Conservation (phyloP, 2,797 vertebrate genomes). For the Hipposideros larvatus region DNA sequence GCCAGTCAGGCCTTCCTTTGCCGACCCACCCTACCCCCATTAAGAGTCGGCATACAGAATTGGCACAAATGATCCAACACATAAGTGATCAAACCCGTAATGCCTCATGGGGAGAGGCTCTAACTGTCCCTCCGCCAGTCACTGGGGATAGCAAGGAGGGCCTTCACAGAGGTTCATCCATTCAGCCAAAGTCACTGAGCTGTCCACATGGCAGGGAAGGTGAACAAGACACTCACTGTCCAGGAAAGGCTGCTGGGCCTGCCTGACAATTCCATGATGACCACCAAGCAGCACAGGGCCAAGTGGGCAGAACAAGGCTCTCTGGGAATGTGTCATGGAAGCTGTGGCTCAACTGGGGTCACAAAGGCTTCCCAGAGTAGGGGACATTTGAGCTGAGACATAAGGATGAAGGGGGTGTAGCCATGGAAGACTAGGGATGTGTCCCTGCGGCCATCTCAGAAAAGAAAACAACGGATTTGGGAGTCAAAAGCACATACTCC, state of each 20-base stretch:
- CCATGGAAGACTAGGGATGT: accelerated
- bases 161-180: not conserved
- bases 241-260: not conserved
- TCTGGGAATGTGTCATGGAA: not conserved
- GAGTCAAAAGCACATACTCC: not conserved
- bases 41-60: not conserved
- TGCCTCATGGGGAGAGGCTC: not conserved
- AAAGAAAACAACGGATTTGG: not conserved
- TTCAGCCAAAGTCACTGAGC: not conserved
- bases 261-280: not conserved
- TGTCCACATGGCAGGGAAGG: not conserved
- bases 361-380: not conserved
- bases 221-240: not conserved
- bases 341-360: not conserved
- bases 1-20: not conserved
- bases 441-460: not conserved
- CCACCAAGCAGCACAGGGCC: not conserved
- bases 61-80: not conserved
- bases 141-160: not conserved
- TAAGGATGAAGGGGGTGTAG: not conserved
- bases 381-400: not conserved
- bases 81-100: not conserved
- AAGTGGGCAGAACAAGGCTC: not conserved
- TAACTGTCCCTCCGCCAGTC: not conserved
- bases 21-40: not conserved